These are phyloP conservation scores for Caenorhabditis japonica DNA, from an alignment of 2,888 invertebrate species.

Conservation along the genomic window DNA sequence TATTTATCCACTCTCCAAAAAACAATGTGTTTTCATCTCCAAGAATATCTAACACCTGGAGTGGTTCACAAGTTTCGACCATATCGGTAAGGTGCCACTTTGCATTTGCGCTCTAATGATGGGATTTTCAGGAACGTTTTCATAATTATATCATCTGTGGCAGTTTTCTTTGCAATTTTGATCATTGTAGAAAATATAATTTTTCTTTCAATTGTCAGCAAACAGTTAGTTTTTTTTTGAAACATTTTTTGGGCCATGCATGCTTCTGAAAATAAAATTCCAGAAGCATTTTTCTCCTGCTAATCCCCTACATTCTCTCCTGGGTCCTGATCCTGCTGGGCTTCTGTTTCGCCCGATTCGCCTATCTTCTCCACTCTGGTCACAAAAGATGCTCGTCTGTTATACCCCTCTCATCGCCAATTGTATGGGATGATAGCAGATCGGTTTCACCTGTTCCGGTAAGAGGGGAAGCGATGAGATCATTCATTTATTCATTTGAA, in stretches of 20 bases:
- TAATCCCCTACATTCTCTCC: constrained; percentile 52
- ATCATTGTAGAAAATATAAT: constrained; percentile 50
- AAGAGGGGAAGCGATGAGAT: constrained; percentile 12
- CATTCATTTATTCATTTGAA: not conserved
- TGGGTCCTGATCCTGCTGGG: constrained; percentile 50
- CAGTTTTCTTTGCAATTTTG: constrained; percentile 43
- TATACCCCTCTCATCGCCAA: constrained; percentile 19
- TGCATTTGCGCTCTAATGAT: no score
- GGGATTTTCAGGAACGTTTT: constrained; percentile 43
- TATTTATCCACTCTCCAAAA: constrained; percentile 11
- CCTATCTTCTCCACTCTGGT: constrained; percentile 37
- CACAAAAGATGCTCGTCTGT: constrained; percentile 22
- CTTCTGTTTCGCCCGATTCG: constrained; percentile 44
- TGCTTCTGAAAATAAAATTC: no score
- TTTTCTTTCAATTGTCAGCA: constrained; percentile 42
- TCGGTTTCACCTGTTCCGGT: constrained; percentile 47
- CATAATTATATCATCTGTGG: constrained; percentile 28
- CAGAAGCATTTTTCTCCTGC: constrained; percentile 44
- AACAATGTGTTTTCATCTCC: constrained; percentile 37
- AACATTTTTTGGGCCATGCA: no score
- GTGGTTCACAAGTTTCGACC: constrained; percentile 49
- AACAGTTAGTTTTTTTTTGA: constrained; percentile 37
- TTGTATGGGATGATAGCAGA: constrained; percentile 37
- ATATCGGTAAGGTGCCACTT: constrained; percentile 30
- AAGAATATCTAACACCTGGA: constrained; percentile 48